Evolutionary conservation across 2,797 vertebrate genomes (phyloP).

Genomic region (Echeneis naucrates): DNA sequence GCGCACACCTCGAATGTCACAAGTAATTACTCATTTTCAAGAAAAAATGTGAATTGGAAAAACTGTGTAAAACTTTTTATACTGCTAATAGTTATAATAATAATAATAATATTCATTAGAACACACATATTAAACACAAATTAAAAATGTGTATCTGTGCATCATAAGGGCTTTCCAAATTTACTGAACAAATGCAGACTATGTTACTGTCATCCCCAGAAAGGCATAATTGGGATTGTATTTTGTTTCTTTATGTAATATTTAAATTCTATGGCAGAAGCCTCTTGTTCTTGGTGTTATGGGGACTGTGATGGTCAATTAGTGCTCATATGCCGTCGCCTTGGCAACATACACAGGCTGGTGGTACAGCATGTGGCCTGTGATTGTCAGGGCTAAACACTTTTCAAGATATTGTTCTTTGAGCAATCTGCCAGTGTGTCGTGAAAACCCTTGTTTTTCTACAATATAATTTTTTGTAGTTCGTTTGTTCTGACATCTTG

Average conservation of each 20-base stretch:
- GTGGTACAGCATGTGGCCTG: slow-evolving; percentile 46
- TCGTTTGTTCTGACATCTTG: slow-evolving; percentile 33
- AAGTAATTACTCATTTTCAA: neutral
- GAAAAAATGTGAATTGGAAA: neutral
- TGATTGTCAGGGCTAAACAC: slow-evolving; percentile 41
- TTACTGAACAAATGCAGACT: neutral
- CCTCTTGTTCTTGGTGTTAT: slow-evolving; percentile 23
- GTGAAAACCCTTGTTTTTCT: slow-evolving; percentile 16
- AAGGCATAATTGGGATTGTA: neutral
- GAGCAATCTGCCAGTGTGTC: slow-evolving; percentile 15
- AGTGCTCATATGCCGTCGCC: slow-evolving; percentile 47
- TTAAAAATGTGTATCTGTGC: neutral
- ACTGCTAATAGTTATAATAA: too few relatives aligned
- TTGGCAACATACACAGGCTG: slow-evolving; percentile 51
- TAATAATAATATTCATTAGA: too few relatives aligned
- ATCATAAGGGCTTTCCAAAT: neutral
- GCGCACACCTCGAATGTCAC: neutral
- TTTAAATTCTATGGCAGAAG: slow-evolving; percentile 3
- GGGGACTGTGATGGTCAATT: slow-evolving; percentile 50
- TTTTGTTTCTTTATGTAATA: neutral
- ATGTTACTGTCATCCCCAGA: neutral
- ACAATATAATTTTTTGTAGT: slow-evolving; percentile 3
- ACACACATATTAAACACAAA: too few relatives aligned
- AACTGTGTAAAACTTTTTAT: neutral
- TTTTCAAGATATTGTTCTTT: slow-evolving; percentile 37